A percentile compares a stretch with the other conserved stretches of the same genome.
phyloP scores from a whole-genome alignment of 2,888 invertebrate species.

The Cylloceria caligata region DNA sequence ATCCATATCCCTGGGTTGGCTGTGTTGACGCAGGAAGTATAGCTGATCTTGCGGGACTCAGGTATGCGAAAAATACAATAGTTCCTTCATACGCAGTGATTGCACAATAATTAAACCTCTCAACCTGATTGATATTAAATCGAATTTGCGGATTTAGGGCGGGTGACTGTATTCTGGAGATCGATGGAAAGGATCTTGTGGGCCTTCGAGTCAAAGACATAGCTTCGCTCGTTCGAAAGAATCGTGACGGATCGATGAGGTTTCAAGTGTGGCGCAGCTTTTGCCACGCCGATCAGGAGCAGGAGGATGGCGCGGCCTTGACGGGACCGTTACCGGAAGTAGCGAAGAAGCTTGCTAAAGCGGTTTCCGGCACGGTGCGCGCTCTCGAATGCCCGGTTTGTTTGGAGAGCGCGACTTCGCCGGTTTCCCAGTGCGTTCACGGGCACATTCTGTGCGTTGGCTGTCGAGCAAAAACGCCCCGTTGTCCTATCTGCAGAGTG shows the following conservation, averaged over 20 bases:
- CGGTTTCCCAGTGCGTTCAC: conserved; percentile 88
- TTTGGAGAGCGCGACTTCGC: conserved; percentile 88
- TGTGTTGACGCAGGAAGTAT: conserved; percentile 88
- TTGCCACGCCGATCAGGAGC: conserved; percentile 21
- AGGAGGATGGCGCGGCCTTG: conserved; percentile 71
- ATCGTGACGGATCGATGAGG: conserved; percentile 70
- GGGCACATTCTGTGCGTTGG: conserved; percentile 87
- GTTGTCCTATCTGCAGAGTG: conserved; percentile 88
- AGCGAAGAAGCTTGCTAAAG: conserved; percentile 78
- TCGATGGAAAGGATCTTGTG: conserved; percentile 87
- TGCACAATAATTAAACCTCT: conserved; percentile 14
- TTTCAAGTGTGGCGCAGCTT: conserved; percentile 79
- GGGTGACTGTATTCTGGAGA: conserved; percentile 91
- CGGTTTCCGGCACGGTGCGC: conserved; percentile 78
- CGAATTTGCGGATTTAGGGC: no score
- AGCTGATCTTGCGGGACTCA: conserved; percentile 88
- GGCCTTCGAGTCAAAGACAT: conserved; percentile 86
- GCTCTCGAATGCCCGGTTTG: conserved; percentile 88
- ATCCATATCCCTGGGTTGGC: conserved; percentile 93
- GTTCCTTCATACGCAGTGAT: background rate
- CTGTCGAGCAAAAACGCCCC: conserved; percentile 86
- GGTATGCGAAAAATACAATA: conserved; percentile 74
- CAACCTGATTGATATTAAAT: no score
- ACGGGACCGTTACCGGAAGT: conserved; percentile 81
- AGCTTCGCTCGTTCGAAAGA: conserved; percentile 81